These are phyloP conservation scores for Montipora sp. DNA, from an alignment of 64 coral and sea anemone genomes.

Conservation along the genomic window DNA sequence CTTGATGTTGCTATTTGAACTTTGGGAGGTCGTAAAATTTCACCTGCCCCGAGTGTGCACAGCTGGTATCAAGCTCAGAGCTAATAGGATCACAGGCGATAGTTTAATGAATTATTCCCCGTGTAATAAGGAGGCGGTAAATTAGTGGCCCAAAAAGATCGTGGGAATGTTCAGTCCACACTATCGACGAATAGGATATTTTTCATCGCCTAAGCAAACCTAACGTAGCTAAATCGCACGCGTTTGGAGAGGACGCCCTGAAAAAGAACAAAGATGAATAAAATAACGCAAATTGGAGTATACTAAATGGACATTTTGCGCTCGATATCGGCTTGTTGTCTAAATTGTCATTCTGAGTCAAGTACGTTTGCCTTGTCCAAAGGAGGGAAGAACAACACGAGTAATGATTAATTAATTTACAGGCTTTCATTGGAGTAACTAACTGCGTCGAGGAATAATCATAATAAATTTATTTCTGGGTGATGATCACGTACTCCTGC, in stretches of 20 bases:
- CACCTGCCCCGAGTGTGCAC: constrained; percentile 56
- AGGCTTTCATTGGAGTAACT: constrained; percentile 27
- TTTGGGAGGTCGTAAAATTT: constrained; percentile 45
- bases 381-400: constrained; percentile 24
- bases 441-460: constrained; percentile 12
- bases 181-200: constrained; percentile 21
- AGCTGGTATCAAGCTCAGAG: constrained; percentile 50
- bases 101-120: constrained; percentile 60
- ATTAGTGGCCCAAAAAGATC: constrained; percentile 35
- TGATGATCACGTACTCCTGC: not conserved
- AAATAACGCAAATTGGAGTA: constrained; percentile 12
- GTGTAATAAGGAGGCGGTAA: constrained; percentile 56
- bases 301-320: not conserved
- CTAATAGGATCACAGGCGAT: constrained; percentile 69
- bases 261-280: not conserved
- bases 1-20: constrained; percentile 87
- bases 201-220: constrained; percentile 34
- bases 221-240: not conserved
- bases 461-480: constrained; percentile 4
- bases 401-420: constrained; percentile 62
- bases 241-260: not conserved
- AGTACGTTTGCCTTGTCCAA: constrained; percentile 54
- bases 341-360: constrained; percentile 41
- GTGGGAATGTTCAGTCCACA: not conserved
- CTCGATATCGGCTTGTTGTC: constrained; percentile 47